Percentiles rank a stretch among this genome's conserved stretches.
These are phyloP conservation scores for Indicator maculatus DNA, from an alignment of 2,113 vertebrate species.

Conservation along the genomic window DNA sequence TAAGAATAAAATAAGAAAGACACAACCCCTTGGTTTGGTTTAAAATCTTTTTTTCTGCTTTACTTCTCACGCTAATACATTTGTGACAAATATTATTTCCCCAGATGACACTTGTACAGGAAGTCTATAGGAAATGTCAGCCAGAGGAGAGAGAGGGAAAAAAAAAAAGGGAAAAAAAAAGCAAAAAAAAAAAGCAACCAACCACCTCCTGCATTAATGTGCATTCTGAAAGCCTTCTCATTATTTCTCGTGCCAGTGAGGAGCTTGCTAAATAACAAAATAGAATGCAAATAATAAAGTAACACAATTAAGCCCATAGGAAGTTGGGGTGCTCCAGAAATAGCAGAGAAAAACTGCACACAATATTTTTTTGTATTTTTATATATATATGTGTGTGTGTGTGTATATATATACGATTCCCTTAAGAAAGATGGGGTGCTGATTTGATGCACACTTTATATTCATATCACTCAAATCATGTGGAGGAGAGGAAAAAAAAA, in stretches of 20 bases:
- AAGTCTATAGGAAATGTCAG: slow-evolving; percentile 68
- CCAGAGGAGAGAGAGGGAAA: neutral
- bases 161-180: neutral
- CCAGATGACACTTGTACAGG: slow-evolving; percentile 51
- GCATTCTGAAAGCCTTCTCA: slow-evolving; percentile 64
- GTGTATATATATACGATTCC: neutral
- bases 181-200: no score
- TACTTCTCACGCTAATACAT: slow-evolving; percentile 38
- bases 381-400: no score
- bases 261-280: slow-evolving; percentile 61
- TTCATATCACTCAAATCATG: neutral
- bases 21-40: slow-evolving; percentile 41
- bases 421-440: slow-evolving; percentile 21
- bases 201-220: slow-evolving; percentile 37
- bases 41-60: slow-evolving; percentile 39
- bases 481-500: neutral
- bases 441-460: slow-evolving; percentile 40
- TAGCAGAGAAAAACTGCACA: slow-evolving; percentile 37
- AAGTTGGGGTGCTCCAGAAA: slow-evolving; percentile 43
- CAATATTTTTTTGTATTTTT: neutral
- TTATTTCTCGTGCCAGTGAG: slow-evolving; percentile 64
- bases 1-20: neutral
- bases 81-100: slow-evolving; percentile 63
- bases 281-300: slow-evolving; percentile 48
- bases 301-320: slow-evolving; percentile 63